These are phyloP conservation scores for Neolamprologus falcicula DNA, from an alignment of 2,113 vertebrate genomes.

Conservation along the genomic window DNA sequence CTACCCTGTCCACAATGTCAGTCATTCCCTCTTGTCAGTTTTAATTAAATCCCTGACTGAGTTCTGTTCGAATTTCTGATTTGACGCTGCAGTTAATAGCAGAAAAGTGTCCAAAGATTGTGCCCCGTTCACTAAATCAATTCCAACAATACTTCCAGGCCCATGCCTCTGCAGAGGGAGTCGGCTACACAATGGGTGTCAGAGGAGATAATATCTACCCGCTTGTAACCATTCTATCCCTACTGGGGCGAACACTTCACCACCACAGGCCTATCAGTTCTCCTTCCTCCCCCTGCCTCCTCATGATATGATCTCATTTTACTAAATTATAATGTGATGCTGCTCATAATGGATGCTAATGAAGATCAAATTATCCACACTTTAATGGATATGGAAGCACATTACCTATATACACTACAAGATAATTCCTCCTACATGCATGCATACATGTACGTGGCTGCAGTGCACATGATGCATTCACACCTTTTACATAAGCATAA, in stretches of 20 bases:
- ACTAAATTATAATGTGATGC: slow-evolving; percentile 22
- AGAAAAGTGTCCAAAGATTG: slow-evolving; percentile 61
- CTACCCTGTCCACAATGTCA: slow-evolving; percentile 56
- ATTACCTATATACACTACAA: background rate
- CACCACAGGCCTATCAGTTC: slow-evolving; percentile 15
- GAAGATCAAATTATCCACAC: slow-evolving; percentile 33
- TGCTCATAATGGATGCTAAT: slow-evolving; percentile 28
- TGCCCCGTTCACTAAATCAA: slow-evolving; percentile 57
- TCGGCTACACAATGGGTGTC: slow-evolving; percentile 31
- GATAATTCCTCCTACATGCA: background rate
- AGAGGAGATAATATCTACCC: slow-evolving; percentile 43
- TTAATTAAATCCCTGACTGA: slow-evolving; percentile 70
- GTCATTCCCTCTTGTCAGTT: slow-evolving; percentile 60
- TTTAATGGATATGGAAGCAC: background rate
- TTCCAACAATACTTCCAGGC: slow-evolving; percentile 49
- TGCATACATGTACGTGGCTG: background rate
- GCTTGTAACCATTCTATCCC: slow-evolving; percentile 17
- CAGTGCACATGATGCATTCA: background rate
- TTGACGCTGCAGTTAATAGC: slow-evolving; percentile 58
- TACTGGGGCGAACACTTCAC: slow-evolving; percentile 2
- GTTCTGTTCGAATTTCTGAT: slow-evolving; percentile 61
- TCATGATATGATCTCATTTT: slow-evolving; percentile 41
- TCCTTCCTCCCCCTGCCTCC: background rate
- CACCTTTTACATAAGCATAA: background rate
- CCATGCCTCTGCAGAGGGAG: slow-evolving; percentile 23